These are phyloP conservation scores for Deilephila porcellus DNA, from an alignment of 2,888 invertebrate species.

Conservation along the genomic window DNA sequence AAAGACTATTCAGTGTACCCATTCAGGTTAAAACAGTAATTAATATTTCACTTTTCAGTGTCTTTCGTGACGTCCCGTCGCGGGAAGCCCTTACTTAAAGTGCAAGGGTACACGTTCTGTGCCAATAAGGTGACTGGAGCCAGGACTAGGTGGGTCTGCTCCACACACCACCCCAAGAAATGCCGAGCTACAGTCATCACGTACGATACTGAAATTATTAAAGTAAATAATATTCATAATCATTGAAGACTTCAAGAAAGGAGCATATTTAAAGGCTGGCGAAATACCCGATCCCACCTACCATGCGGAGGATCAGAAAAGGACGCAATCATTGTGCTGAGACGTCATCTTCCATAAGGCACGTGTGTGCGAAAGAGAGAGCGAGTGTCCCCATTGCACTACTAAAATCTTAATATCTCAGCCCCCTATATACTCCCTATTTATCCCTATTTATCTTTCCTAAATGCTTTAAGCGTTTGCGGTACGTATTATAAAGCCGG, in stretches of 20 bases:
- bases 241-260: not conserved
- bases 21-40: not conserved
- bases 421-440: too few species aligned
- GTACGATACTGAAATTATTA: slow-evolving; percentile 37
- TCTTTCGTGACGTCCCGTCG: slow-evolving; percentile 34
- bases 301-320: too few species aligned
- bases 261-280: not conserved
- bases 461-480: too few species aligned
- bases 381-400: not conserved
- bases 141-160: slow-evolving; percentile 42
- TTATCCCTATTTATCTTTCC: too few species aligned
- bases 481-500: too few species aligned
- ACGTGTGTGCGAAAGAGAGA: not conserved
- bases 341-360: not conserved
- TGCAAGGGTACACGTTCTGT: slow-evolving; percentile 31
- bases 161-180: slow-evolving; percentile 42
- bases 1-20: too few species aligned
- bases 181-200: slow-evolving; percentile 43
- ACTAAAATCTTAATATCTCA: too few species aligned
- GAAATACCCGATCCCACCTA: not conserved
- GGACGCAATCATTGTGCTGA: too few species aligned
- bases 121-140: not conserved
- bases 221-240: slow-evolving; percentile 37
- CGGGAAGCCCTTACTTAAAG: slow-evolving; percentile 37
- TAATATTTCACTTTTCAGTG: slow-evolving; percentile 21